Evolutionary conservation across 2,113 vertebrate genomes (phyloP).

Genomic region (Hippocampus comes): DNA sequence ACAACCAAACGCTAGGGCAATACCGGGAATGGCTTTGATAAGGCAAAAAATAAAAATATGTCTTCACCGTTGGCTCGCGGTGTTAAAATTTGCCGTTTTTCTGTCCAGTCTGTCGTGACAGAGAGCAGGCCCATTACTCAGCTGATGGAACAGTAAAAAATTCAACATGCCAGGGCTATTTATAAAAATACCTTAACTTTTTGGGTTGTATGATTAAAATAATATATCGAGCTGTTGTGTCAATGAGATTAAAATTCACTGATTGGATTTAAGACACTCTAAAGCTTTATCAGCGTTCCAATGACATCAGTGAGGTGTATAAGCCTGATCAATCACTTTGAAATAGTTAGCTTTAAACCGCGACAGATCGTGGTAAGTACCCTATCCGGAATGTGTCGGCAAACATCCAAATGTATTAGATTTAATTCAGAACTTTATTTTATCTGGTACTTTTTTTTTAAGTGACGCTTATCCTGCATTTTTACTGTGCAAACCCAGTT

Average conservation of each 20-base stretch:
- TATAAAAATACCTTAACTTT: not conserved
- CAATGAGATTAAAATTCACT: not conserved
- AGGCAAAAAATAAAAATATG: not conserved
- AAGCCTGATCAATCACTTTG: not conserved
- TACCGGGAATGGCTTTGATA: too few species aligned
- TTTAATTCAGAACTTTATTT: not conserved
- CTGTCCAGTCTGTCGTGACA: not conserved
- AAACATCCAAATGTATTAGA: not conserved
- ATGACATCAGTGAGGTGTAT: not conserved
- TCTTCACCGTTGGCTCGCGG: not conserved
- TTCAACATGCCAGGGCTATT: not conserved
- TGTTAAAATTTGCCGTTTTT: not conserved
- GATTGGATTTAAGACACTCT: not conserved
- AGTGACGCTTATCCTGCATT: not conserved
- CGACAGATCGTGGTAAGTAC: slow-evolving; percentile 52
- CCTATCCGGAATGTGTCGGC: slow-evolving; percentile 23
- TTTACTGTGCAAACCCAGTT: not conserved
- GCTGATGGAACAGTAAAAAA: not conserved
- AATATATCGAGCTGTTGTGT: not conserved
- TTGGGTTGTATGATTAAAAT: not conserved
- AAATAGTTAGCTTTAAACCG: slow-evolving; percentile 2
- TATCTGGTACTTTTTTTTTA: not conserved
- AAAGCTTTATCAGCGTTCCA: not conserved
- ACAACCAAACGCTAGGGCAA: not conserved
- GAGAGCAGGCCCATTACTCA: not conserved